Evolutionary conservation across 53 echinoderm and acorn worm species (phyloP).

Genomic region (Patiria pectinifera): DNA sequence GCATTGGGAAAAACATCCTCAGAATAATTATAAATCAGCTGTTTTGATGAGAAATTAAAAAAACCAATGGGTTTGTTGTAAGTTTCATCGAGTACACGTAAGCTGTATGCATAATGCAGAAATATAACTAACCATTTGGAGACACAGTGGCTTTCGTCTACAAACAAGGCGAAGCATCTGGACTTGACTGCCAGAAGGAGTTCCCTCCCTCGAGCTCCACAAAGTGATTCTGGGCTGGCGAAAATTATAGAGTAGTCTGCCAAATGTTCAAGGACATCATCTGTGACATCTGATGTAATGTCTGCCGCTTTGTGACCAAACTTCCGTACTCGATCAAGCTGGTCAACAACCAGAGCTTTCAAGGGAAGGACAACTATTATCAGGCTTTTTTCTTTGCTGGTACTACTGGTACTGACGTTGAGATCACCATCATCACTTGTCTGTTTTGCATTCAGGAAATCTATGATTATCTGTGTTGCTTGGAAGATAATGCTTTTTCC

Average conservation of each 20-base stretch:
- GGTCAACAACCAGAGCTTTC: slow-evolving; percentile 57
- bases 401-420: not conserved
- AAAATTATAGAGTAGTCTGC: slow-evolving; percentile 58
- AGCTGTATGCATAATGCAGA: not conserved
- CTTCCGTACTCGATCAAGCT: slow-evolving; percentile 23
- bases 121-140: slow-evolving; percentile 55
- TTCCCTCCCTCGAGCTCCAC: slow-evolving; percentile 27
- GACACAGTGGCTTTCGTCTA: slow-evolving; percentile 73
- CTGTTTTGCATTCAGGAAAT: not conserved
- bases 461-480: not conserved
- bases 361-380: slow-evolving; percentile 53
- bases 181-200: slow-evolving; percentile 30
- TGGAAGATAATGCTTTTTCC: slow-evolving; percentile 70
- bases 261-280: not conserved
- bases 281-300: not conserved
- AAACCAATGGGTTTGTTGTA: no score
- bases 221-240: slow-evolving; percentile 54
- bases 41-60: no score
- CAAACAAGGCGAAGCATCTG: slow-evolving; percentile 55
- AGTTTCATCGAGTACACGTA: not conserved
- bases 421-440: not conserved
- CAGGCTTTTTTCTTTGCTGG: not conserved
- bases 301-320: slow-evolving; percentile 44
- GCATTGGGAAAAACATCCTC: no score
- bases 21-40: no score